Base-by-base conservation (phyloP, 2,797 vertebrate genomes). In the Eidolon dupreanum region DNA sequence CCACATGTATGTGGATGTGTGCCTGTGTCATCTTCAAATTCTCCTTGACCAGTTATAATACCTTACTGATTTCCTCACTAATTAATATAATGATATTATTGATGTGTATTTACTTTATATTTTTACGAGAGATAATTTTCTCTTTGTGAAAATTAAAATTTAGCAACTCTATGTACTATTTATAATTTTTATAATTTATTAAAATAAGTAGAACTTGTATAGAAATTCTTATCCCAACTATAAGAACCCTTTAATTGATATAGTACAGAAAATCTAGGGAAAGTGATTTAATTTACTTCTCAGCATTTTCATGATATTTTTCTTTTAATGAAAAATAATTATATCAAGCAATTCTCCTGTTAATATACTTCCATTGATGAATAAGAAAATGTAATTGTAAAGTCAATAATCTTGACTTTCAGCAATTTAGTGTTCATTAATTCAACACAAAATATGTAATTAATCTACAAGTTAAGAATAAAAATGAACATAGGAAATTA, bases 211-310 rank as follows among this genome's bases (percentile, higher is more conserved):
- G 55, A 92, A 75, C 97, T 74, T 96, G 85, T 97, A 88, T 75
- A 86, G 31, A 97, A 97, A 95, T 46, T 91, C 36, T 98, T 95
- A 95, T 59, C 97, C 93, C 98, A 96, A 93, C 84, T 89, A 84
- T 38, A 94, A 96, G 77, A 94, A 55, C 86, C 36, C 2, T 74
- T 93, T 97, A 97, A 96, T 94, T 86, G 84, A 61, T 63, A 61
- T 73, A 65, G 19, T 74, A 68, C 4, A 65, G 61, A 88, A 97
- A 98, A 97, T 95, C 86, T 96, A 94, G 97, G 57, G 93, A 96
- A 98, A 97, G 93, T 94, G 65, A 97, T 98, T 97, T 97, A 97
- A 98, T 98, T 97, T 95, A 97, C 81, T 97, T 97, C 91, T 97
- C 70, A 97, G 28, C 15, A 94, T 96, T 96, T 97, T 97, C 94